Conservation (phyloP, 2,888 invertebrate genomes). For the Eumerus sabulonum region DNA sequence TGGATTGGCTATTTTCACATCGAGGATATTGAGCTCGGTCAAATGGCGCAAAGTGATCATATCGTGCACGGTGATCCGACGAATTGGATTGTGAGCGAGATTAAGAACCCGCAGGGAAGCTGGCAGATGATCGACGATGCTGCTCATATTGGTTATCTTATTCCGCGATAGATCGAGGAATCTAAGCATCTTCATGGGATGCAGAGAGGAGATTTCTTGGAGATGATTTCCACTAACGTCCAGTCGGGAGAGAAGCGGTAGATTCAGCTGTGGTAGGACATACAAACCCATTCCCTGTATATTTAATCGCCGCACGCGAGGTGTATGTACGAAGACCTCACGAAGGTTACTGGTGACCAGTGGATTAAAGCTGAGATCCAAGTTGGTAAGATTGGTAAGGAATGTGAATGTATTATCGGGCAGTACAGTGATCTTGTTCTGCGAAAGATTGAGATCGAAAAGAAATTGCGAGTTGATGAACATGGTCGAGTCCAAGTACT, state of each 20-base stretch:
- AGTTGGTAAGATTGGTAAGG: conserved; percentile 86
- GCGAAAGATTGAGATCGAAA: conserved; percentile 87
- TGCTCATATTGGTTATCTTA: conserved; percentile 86
- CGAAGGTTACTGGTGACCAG: conserved; percentile 91
- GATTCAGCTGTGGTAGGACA: conserved; percentile 87
- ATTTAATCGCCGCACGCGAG: conserved; percentile 87
- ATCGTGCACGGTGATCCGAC: conserved; percentile 84
- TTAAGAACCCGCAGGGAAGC: conserved; percentile 87
- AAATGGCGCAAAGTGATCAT: conserved; percentile 82
- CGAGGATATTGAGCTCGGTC: conserved; percentile 86
- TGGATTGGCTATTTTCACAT: conserved; percentile 87
- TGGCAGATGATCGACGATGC: conserved; percentile 86
- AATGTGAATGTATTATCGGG: conserved; percentile 94
- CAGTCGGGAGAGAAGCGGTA: conserved; percentile 88
- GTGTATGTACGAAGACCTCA: conserved; percentile 92
- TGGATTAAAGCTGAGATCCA: conserved; percentile 90
- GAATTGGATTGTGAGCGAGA: conserved; percentile 89
- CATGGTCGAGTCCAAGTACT: conserved; percentile 92
- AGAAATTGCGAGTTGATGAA: conserved; percentile 91
- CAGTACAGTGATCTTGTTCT: conserved; percentile 89
- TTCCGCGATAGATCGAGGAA: conserved; percentile 88
- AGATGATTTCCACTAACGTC: conserved; percentile 90
- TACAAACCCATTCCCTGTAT: conserved; percentile 88
- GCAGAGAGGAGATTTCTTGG: conserved; percentile 85
- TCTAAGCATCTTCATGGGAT: conserved; percentile 85